Percentiles rank a stretch among this genome's conserved stretches.
Evolutionary conservation across 2,113 vertebrate genomes (phyloP).

Genomic region (Chrysemys picta): DNA sequence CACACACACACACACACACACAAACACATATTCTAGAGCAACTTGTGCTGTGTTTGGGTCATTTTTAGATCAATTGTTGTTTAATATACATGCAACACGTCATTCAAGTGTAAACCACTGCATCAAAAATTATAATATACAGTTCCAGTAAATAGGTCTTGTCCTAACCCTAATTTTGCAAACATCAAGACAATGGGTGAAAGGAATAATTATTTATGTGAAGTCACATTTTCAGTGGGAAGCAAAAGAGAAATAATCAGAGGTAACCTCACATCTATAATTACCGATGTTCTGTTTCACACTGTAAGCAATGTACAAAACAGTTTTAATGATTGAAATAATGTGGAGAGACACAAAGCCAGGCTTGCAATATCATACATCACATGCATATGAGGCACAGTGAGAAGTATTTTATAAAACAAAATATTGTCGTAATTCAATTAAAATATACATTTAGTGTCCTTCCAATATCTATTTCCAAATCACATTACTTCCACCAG

Average conservation of each 20-base stretch:
- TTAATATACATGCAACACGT: background rate
- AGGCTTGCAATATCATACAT: background rate
- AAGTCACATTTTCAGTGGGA: background rate
- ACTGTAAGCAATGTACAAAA: background rate
- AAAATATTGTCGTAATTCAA: slow-evolving; percentile 37
- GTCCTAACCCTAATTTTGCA: background rate
- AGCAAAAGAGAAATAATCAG: background rate
- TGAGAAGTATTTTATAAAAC: slow-evolving; percentile 47
- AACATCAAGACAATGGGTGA: background rate
- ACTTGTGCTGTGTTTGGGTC: background rate
- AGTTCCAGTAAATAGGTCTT: background rate
- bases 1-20: background rate
- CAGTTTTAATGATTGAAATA: background rate
- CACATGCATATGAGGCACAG: background rate
- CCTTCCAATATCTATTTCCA: slow-evolving; percentile 44
- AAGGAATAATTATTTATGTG: background rate
- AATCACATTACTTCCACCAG: slow-evolving; percentile 53
- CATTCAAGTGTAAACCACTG: background rate
- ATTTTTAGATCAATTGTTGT: background rate
- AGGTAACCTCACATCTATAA: background rate
- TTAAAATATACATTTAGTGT: slow-evolving; percentile 53
- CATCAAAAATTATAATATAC: background rate
- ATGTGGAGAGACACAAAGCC: background rate
- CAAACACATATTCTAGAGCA: background rate
- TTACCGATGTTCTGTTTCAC: background rate